These are phyloP conservation scores for Varanus komodoensis DNA, from an alignment of 2,113 vertebrate species.

Conservation along the genomic window DNA sequence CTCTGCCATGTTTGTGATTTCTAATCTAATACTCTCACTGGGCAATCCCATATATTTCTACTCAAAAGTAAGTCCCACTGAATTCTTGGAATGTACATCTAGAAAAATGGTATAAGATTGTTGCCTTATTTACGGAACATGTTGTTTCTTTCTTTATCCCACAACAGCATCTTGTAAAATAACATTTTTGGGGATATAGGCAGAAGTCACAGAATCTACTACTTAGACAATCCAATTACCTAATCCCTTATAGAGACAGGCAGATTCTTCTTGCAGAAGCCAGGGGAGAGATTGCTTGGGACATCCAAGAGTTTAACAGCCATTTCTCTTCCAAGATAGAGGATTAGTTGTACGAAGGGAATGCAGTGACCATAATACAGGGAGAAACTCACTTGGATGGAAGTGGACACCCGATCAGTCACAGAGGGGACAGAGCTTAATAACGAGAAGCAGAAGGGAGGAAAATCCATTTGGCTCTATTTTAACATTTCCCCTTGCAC, in stretches of 20 bases:
- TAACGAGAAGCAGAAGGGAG: slow-evolving; percentile 6
- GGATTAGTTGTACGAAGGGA: neutral
- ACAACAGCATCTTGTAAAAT: slow-evolving; percentile 23
- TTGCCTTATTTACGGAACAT: neutral
- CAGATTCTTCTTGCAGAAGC: neutral
- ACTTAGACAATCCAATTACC: neutral
- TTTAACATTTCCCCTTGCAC: slow-evolving; percentile 16
- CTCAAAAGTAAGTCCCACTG: neutral
- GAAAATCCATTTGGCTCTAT: neutral
- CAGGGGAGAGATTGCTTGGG: neutral
- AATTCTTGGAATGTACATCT: neutral
- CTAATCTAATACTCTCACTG: neutral
- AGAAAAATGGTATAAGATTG: neutral
- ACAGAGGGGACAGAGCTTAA: slow-evolving; percentile 12
- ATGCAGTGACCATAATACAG: neutral
- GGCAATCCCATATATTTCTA: neutral
- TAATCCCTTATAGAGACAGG: neutral
- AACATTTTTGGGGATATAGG: neutral
- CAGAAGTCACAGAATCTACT: slow-evolving; percentile 15
- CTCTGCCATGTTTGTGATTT: neutral
- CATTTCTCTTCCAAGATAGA: neutral
- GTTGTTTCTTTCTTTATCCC: neutral
- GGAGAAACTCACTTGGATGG: neutral
- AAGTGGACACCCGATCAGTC: slow-evolving; percentile 13
- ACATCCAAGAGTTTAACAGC: slow-evolving; percentile 19